These are phyloP conservation scores for Conops quadrifasciatus DNA, from an alignment of 2,888 invertebrate genomes.

Conservation along the genomic window DNA sequence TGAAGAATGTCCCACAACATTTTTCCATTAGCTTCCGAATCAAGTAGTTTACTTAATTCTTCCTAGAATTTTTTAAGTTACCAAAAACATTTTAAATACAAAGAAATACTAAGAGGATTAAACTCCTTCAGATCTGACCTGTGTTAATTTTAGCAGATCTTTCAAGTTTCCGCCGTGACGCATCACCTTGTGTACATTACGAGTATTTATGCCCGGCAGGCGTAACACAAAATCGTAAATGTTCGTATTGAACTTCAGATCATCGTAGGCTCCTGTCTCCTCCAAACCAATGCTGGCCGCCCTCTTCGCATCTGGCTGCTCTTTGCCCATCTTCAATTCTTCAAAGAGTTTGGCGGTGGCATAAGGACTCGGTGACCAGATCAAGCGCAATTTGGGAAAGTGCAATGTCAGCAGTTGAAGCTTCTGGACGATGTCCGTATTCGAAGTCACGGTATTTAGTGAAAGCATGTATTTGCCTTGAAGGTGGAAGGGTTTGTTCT, in stretches of 20 bases:
- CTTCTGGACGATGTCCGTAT: conserved; percentile 83
- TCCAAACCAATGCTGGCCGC: conserved; percentile 79
- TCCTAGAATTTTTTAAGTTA: conserved; percentile 66
- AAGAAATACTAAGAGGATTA: not conserved
- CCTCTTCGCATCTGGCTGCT: conserved; percentile 78
- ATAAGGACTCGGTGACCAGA: conserved; percentile 97
- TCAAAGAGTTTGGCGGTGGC: conserved; percentile 96
- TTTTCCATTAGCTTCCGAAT: conserved; percentile 76
- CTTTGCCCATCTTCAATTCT: conserved; percentile 88
- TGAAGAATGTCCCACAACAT: conserved; percentile 77
- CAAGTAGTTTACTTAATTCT: conserved; percentile 76
- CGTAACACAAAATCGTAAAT: conserved; percentile 85
- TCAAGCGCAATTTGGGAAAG: conserved; percentile 89
- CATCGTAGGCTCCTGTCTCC: conserved; percentile 70
- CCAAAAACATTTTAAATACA: not conserved
- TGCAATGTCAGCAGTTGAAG: conserved; percentile 92
- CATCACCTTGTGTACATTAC: conserved; percentile 82
- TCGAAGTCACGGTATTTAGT: conserved; percentile 72
- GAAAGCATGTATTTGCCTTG: conserved; percentile 86
- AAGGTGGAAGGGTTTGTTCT: conserved; percentile 88
- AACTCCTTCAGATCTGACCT: conserved; percentile 63
- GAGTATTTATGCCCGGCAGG: conserved; percentile 87
- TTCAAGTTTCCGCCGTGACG: conserved; percentile 77
- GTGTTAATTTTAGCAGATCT: conserved; percentile 69
- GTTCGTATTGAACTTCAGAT: conserved; percentile 74